Evolutionary conservation across 1,140 invertebrate species (phyloP), one percentile per base, ranked within the genome.

Genomic region (Carposina sasakii): DNA sequence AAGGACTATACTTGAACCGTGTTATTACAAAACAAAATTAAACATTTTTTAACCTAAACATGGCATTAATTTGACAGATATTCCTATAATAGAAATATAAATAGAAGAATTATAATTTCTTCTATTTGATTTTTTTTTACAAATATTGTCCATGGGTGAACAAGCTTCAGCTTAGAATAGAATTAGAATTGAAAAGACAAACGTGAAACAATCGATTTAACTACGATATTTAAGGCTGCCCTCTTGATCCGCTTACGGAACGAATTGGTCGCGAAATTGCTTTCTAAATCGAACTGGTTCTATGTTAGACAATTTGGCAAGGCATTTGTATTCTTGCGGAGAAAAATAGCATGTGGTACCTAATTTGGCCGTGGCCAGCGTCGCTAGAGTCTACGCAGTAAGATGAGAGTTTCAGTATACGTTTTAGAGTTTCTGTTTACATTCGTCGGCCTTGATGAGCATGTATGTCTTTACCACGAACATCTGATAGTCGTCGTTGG

Each of bases 241-340:
- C 73, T 69, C 68, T 78, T 78, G 75, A 78, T 77, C 70, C 71
- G 77, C 60, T 81, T 74, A 73, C 67, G 73, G 79, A 81, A 83
- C 74, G 76, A 77, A 83, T 81, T 79, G 76, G 79, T 72, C 72
- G 61, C 67, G 71, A 83, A 81, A 83, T 83, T 83, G 76, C 76
- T 81, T 78, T 81, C 79, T 69, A 81, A 81, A 83, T 83, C 77
- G 79, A 75, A 79, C 74, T 76, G 75, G 71, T 81, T 73, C 63
- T 69, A 71, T 66, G 70, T 72, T 68, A 83, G 76, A 83, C 76
- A 81, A 79, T 83, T 83, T 81, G 79, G 76, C 76, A 81, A 81
- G 76, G 74, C 76, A 83, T 83, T 83, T 83, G 79, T 83, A 83
- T 83, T 83, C 77, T 71, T 71, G 67, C 54, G 63, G 71, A 81